Evolutionary conservation across 2,888 invertebrate species (phyloP), one percentile per base, ranked within the genome.

Genomic region (Drosophila nr. medialis): DNA sequence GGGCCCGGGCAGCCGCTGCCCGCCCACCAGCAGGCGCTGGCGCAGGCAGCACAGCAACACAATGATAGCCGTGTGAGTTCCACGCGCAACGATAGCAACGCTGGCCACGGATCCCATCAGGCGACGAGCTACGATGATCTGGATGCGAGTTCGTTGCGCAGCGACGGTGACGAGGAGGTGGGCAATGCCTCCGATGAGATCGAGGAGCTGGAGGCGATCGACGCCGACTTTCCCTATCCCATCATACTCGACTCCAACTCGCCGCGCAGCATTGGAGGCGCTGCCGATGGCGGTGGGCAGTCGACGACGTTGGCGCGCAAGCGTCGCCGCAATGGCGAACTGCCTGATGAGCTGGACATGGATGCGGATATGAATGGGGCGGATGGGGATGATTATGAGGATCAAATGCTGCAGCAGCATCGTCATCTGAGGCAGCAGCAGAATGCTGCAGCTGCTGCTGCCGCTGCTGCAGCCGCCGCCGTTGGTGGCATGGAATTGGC

Each of bases 191-290:
- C 92, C 29, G 92, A 91, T 48, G 92, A 91, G 72, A 90, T 92
- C 4, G 92, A 92, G 67, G 92, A 92, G 60, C 64, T 92, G 56
- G 92, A 92, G 58, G 92, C 92, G 21, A 92, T 92, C 54, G 92
- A 92, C 80, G 92, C 92, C 0, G 92, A 92, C 60, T 92, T 92
- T 38, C 92, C 92, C 5, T 92, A 92, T 86, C 92, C 92, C 30
- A 83, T 92, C 45, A 92, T 92, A 59, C 82, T 92, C 30, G 92
- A 92, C 55, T 90, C 92, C 0, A 90, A 91, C 51, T 91, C 92
- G 34, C 80, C 88, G 34, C 79, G 75, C 45, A 89, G 77, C 61
- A 29, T 63, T 15, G 64, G 50, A 30, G 77, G 75, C 40, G 74
- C 56, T 13, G 66, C 56, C 29, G 77, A 72, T 0, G 70, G 54